phyloP scores from a whole-genome alignment of 37 sponge, comb jelly and placozoan species.

The Theonella swinhoei region DNA sequence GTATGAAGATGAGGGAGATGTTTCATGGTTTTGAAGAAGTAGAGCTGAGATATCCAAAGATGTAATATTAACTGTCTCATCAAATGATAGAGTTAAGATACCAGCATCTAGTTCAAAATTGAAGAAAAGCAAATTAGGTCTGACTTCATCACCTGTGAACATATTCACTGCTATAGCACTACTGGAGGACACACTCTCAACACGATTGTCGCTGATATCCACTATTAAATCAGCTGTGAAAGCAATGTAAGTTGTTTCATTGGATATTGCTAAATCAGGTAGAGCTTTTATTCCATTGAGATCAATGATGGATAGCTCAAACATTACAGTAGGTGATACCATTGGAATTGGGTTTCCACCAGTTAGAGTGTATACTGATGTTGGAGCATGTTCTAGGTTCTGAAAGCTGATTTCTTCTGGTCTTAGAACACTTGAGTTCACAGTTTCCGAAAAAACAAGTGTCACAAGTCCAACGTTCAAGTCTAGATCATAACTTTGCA shows the following conservation, averaged over 20 bases:
- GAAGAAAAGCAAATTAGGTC: constrained; percentile 54
- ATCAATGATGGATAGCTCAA: constrained; percentile 52
- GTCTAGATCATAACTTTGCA: constrained; percentile 68
- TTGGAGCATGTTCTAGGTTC: not conserved
- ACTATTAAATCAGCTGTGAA: constrained; percentile 72
- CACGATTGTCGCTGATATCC: constrained; percentile 82
- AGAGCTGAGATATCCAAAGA: constrained; percentile 50
- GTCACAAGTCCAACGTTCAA: constrained; percentile 61
- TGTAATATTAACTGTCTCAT: constrained; percentile 77
- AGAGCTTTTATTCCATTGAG: constrained; percentile 63
- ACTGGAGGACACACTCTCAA: constrained; percentile 39
- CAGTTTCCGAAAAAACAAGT: constrained; percentile 80
- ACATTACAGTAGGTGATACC: constrained; percentile 36
- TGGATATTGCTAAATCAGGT: constrained; percentile 51
- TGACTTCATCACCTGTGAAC: constrained; percentile 41
- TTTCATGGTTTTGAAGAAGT: constrained; percentile 45
- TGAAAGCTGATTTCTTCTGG: constrained; percentile 71
- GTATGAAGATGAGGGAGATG: constrained; percentile 7
- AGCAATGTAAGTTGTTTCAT: constrained; percentile 63
- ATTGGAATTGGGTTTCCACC: constrained; percentile 48
- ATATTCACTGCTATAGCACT: constrained; percentile 37
- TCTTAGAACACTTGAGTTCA: constrained; percentile 63
- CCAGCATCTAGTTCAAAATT: constrained; percentile 57
- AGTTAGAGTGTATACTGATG: constrained; percentile 47
- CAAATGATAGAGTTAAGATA: constrained; percentile 60